These are phyloP conservation scores for Bubo bubo DNA, from an alignment of 2,113 vertebrate genomes.

Conservation along the genomic window DNA sequence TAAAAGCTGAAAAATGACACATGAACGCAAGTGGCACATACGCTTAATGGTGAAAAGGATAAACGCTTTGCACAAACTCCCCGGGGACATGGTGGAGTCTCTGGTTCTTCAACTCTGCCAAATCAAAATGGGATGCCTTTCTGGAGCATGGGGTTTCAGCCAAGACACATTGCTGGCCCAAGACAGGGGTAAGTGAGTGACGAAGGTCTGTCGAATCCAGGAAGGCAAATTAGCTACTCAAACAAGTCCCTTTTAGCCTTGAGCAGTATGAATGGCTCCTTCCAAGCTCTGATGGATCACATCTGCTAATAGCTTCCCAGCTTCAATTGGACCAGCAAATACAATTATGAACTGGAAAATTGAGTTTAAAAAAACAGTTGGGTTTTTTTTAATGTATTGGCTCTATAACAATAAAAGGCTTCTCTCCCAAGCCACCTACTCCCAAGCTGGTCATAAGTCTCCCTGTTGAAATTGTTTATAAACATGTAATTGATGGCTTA, in stretches of 20 bases:
- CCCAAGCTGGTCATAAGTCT: not conserved
- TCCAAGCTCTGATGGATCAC: conserved; percentile 33
- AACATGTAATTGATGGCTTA: conserved; percentile 21
- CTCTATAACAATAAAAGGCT: conserved; percentile 27
- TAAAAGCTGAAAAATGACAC: not conserved
- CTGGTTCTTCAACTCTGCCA: not conserved
- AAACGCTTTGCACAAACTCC: not conserved
- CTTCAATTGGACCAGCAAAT: conserved; percentile 17
- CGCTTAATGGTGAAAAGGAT: not conserved
- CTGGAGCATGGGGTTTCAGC: not conserved
- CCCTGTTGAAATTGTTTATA: conserved; percentile 34
- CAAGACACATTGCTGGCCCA: not conserved
- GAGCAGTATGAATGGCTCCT: not conserved
- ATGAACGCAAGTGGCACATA: not conserved
- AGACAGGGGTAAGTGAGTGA: conserved; percentile 14
- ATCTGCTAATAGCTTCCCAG: conserved; percentile 50
- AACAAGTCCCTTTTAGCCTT: not conserved
- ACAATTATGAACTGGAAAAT: conserved; percentile 19
- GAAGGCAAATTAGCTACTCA: conserved; percentile 30
- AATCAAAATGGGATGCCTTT: not conserved
- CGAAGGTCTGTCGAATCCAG: conserved; percentile 20
- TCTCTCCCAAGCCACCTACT: conserved; percentile 16
- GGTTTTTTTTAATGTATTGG: not conserved
- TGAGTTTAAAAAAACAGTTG: not conserved
- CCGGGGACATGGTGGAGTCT: not conserved